Evolutionary conservation across 2,113 vertebrate genomes (phyloP).

Genomic region (Cyanoderma ruficeps): DNA sequence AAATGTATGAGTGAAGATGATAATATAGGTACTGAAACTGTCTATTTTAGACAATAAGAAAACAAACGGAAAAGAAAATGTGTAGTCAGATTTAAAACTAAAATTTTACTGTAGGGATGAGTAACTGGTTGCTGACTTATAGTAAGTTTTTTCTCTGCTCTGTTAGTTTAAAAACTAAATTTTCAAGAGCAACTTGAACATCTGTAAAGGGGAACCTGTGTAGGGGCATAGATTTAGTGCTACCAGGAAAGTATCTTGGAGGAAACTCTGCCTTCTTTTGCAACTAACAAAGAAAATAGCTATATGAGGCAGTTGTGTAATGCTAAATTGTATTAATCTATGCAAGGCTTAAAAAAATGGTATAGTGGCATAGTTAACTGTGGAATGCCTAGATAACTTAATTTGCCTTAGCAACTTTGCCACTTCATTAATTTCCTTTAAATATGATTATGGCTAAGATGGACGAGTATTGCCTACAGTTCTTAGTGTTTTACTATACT

Average conservation of each 20-base stretch:
- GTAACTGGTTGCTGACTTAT: neutral
- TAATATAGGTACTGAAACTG: neutral
- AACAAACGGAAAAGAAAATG: neutral
- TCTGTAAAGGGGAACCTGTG: neutral
- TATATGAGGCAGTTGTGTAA: neutral
- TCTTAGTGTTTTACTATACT: neutral
- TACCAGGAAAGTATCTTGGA: neutral
- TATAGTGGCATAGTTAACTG: neutral
- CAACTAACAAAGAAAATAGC: neutral
- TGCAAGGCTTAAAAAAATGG: neutral
- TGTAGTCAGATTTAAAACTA: neutral
- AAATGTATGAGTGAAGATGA: neutral
- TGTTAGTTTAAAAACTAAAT: neutral
- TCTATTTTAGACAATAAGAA: neutral
- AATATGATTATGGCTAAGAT: neutral
- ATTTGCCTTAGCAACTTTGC: neutral
- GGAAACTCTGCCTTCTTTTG: neutral
- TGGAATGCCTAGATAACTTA: neutral
- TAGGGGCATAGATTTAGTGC: neutral
- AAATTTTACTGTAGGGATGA: neutral
- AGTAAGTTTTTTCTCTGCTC: neutral
- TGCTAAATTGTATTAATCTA: neutral
- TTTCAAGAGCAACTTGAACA: neutral
- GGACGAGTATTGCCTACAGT: rapidly evolving
- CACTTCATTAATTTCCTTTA: neutral